These are phyloP conservation scores for Smittia aterrima DNA, from an alignment of 2,888 invertebrate genomes.

Conservation along the genomic window DNA sequence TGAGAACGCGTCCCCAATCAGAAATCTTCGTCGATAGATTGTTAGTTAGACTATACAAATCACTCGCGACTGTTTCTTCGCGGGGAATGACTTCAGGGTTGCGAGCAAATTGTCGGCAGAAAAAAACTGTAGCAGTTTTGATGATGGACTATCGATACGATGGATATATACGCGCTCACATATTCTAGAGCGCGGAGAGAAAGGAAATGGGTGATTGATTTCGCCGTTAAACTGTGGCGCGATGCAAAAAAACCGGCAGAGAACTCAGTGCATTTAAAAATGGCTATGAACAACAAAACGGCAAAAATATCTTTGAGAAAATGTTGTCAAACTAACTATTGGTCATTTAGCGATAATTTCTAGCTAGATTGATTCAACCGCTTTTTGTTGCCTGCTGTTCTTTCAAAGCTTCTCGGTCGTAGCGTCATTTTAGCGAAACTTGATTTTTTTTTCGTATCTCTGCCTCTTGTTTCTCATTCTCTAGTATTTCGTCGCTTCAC, in stretches of 20 bases:
- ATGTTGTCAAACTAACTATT: conserved; percentile 39
- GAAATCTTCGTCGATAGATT: background rate
- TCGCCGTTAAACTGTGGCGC: conserved; percentile 35
- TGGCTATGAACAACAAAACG: conserved; percentile 23
- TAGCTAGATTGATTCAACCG: conserved; percentile 20
- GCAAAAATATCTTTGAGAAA: conserved; percentile 31
- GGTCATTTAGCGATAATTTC: conserved; percentile 40
- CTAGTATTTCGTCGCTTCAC: conserved; percentile 29
- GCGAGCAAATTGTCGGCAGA: background rate
- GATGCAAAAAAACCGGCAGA: conserved; percentile 8
- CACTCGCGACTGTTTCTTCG: background rate
- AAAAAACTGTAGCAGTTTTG: conserved; percentile 14
- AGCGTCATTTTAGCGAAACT: conserved; percentile 37
- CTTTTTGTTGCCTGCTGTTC: conserved; percentile 20
- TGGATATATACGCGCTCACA: background rate
- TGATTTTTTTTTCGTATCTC: conserved; percentile 36
- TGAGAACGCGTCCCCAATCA: background rate
- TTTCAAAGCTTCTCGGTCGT: conserved; percentile 17
- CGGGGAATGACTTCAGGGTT: conserved; percentile 5
- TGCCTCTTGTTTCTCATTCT: conserved; percentile 37
- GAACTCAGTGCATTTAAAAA: conserved; percentile 7
- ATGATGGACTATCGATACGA: conserved; percentile 24
- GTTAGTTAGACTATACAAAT: background rate
- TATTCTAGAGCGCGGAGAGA: conserved; percentile 2
- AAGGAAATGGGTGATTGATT: conserved; percentile 41